Evolutionary conservation across 1,140 invertebrate genomes (phyloP).

Genomic region (Drosophila willistoni): DNA sequence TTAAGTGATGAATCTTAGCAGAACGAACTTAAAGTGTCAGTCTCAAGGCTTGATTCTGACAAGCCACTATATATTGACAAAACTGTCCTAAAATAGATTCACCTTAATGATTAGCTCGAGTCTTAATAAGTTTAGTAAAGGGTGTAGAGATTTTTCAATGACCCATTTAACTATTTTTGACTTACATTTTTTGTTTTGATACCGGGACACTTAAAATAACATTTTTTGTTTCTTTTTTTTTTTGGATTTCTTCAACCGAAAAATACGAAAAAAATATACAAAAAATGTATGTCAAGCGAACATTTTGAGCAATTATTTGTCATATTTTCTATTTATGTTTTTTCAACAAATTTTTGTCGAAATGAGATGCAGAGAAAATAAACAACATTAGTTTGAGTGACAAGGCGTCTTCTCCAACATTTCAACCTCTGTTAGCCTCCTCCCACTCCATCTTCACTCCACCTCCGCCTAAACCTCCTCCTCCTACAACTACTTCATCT

Average conservation of each 20-base stretch:
- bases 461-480: neutral
- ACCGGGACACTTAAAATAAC: constrained; percentile 15
- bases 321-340: constrained; percentile 71
- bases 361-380: constrained; percentile 71
- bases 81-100: too few relatives aligned
- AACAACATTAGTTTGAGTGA: constrained; percentile 69
- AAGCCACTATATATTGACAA: too few relatives aligned
- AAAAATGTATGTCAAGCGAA: constrained; percentile 68
- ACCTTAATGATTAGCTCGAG: too few relatives aligned
- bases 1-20: too few relatives aligned
- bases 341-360: constrained; percentile 43
- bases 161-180: neutral
- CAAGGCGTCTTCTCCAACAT: constrained; percentile 42
- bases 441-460: neutral
- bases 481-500: constrained; percentile 1
- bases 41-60: too few relatives aligned
- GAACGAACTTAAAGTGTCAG: too few relatives aligned
- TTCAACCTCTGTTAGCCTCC: too few relatives aligned
- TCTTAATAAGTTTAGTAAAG: neutral
- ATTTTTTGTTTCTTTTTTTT: constrained; percentile 26
- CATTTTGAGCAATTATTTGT: constrained; percentile 75
- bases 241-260: constrained; percentile 23
- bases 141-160: neutral
- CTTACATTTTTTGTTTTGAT: constrained; percentile 12
- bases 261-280: constrained; percentile 21